Conservation (phyloP, 1,140 invertebrate species). For the Drosophila kikkawai region DNA sequence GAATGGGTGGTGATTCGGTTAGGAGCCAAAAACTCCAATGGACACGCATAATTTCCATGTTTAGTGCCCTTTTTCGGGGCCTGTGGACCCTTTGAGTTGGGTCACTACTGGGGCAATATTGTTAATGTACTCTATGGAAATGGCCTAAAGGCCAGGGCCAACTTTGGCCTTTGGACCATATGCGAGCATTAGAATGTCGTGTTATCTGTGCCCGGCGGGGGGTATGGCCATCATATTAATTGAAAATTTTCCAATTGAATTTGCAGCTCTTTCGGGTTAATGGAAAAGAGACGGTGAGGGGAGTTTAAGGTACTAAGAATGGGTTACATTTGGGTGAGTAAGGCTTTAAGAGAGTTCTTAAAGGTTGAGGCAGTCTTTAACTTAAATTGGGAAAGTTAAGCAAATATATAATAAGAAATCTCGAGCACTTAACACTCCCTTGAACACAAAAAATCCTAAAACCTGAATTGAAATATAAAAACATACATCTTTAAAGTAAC, state of each 20-base stretch:
- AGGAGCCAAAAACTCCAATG: slow-evolving; percentile 22
- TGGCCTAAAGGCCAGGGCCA: slow-evolving; percentile 32
- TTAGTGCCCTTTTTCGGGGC: slow-evolving; percentile 58
- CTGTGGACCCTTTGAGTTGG: slow-evolving; percentile 46
- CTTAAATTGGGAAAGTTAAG: neutral
- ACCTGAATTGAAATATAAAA: neutral
- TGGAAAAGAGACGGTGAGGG: neutral
- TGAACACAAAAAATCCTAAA: too few species aligned
- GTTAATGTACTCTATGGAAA: slow-evolving; percentile 78
- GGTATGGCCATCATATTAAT: slow-evolving; percentile 64
- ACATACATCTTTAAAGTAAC: neutral
- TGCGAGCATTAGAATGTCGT: slow-evolving; percentile 51
- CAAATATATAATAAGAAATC: neutral
- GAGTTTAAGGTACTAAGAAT: neutral
- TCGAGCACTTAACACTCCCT: neutral
- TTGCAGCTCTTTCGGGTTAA: neutral
- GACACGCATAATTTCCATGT: slow-evolving; percentile 76
- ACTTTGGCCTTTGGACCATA: slow-evolving; percentile 38
- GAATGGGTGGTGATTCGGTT: slow-evolving; percentile 21
- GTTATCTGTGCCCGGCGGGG: slow-evolving; percentile 24
- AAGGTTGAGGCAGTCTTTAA: too few species aligned
- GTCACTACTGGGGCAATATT: slow-evolving; percentile 62
- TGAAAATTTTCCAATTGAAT: slow-evolving; percentile 45
- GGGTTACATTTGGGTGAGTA: neutral
- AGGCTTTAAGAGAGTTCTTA: neutral